Percentiles rank a stretch among this genome's conserved stretches.
phyloP scores from a whole-genome alignment of 2,797 vertebrate genomes.

The Gymnoscopelus microlampas region DNA sequence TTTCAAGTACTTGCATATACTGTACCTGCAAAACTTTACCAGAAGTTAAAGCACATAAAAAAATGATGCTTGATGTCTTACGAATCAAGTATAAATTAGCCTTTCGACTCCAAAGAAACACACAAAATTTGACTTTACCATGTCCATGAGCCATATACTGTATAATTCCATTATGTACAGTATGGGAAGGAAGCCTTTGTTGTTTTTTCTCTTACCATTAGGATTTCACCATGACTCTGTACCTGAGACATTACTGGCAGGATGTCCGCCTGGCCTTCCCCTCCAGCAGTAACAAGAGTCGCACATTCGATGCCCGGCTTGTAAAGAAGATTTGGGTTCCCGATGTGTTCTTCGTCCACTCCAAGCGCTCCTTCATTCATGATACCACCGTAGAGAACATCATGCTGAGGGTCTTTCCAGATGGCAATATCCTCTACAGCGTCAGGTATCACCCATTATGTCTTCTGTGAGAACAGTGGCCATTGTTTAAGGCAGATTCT shows the following conservation, averaged over 20 bases:
- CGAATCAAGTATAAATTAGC: too few relatives aligned
- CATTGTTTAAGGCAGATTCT: too few relatives aligned
- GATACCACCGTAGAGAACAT: slow-evolving; percentile 93
- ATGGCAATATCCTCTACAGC: slow-evolving; percentile 92
- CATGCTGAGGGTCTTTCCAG: slow-evolving; percentile 89
- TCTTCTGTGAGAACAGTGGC: neutral
- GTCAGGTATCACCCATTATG: slow-evolving; percentile 82
- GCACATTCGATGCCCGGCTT: slow-evolving; percentile 91
- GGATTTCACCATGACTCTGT: slow-evolving; percentile 96
- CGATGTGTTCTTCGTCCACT: slow-evolving; percentile 95
- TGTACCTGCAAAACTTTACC: too few relatives aligned
- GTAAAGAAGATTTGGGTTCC: slow-evolving; percentile 95
- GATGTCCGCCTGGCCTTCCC: slow-evolving; percentile 91
- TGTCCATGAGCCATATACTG: too few relatives aligned
- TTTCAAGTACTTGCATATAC: too few relatives aligned
- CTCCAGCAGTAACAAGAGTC: slow-evolving; percentile 91
- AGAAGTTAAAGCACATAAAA: too few relatives aligned
- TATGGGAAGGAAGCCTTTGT: too few relatives aligned
- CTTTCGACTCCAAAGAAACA: too few relatives aligned
- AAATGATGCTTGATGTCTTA: too few relatives aligned
- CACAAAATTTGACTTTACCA: too few relatives aligned
- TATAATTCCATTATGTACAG: too few relatives aligned
- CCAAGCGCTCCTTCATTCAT: slow-evolving; percentile 93
- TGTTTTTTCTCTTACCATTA: slow-evolving; percentile 41
- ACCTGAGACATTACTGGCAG: slow-evolving; percentile 95